These are phyloP conservation scores for Leptoteleia sp. DNA, from an alignment of 1,140 invertebrate species.

Conservation along the genomic window DNA sequence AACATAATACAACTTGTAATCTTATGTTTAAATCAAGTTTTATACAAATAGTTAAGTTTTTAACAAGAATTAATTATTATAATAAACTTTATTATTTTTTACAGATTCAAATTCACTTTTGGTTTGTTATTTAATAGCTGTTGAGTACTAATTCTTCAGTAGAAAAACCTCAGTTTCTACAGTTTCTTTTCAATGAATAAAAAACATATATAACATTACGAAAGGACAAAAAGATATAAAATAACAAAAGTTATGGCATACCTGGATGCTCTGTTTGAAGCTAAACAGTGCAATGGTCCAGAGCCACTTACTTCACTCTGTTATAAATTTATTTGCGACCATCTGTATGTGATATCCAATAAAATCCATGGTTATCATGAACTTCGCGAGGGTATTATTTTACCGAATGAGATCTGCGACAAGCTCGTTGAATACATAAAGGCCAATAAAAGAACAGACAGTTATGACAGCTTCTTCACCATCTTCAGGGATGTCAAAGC, in stretches of 20 bases:
- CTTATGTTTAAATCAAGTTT: no score
- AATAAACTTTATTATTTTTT: no score
- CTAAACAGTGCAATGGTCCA: constrained; percentile 72
- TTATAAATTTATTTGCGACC: constrained; percentile 84
- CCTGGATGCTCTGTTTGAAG: constrained; percentile 71
- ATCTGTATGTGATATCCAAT: constrained; percentile 84
- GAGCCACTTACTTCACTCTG: constrained; percentile 83
- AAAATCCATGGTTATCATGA: constrained; percentile 73
- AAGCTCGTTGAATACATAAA: constrained; percentile 85
- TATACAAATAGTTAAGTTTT: no score
- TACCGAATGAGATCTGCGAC: constrained; percentile 88
- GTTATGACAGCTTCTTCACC: constrained; percentile 86
- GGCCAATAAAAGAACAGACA: constrained; percentile 79
- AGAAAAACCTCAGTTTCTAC: no score
- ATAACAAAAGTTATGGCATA: constrained; percentile 71
- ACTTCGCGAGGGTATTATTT: constrained; percentile 82
- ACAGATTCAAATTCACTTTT: no score
- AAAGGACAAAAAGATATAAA: constrained; percentile 18
- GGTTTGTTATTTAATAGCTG: no score
- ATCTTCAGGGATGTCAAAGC: constrained; percentile 86
- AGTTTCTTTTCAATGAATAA: neutral
- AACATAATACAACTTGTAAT: no score
- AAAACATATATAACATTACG: neutral
- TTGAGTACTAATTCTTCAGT: no score
- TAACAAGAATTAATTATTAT: no score